These are phyloP conservation scores for Hypotaenidia philippensis DNA, from an alignment of 2,797 vertebrate species.

Conservation along the genomic window DNA sequence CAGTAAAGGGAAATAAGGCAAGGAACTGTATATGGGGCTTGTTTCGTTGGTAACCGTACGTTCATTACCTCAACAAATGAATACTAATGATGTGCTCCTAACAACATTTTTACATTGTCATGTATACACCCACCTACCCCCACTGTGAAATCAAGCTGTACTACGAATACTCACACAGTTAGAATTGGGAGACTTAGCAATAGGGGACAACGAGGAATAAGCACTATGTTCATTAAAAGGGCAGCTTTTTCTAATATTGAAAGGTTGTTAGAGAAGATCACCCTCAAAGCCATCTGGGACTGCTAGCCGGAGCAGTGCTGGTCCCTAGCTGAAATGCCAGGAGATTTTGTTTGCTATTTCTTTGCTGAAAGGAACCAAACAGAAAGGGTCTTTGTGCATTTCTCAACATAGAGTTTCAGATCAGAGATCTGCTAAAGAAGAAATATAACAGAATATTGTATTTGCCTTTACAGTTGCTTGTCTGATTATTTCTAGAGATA, in stretches of 20 bases:
- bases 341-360: not conserved
- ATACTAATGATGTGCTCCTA: not conserved
- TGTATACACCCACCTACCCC: not conserved
- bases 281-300: not conserved
- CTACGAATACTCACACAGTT: not conserved
- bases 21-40: not conserved
- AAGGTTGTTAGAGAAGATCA: not conserved
- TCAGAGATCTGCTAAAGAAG: not conserved
- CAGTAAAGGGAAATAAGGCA: not conserved
- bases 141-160: not conserved
- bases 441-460: not conserved
- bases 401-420: not conserved
- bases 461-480: not conserved
- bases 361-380: not conserved
- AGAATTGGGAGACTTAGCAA: not conserved
- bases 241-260: not conserved
- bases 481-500: not conserved
- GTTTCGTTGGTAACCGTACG: not conserved
- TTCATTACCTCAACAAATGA: not conserved
- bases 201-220: not conserved
- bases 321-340: not conserved
- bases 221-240: not conserved
- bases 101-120: accelerated
- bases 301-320: not conserved
- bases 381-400: not conserved